Base-by-base conservation (phyloP, 2,113 vertebrate species). In the Bubalus kerabau region DNA sequence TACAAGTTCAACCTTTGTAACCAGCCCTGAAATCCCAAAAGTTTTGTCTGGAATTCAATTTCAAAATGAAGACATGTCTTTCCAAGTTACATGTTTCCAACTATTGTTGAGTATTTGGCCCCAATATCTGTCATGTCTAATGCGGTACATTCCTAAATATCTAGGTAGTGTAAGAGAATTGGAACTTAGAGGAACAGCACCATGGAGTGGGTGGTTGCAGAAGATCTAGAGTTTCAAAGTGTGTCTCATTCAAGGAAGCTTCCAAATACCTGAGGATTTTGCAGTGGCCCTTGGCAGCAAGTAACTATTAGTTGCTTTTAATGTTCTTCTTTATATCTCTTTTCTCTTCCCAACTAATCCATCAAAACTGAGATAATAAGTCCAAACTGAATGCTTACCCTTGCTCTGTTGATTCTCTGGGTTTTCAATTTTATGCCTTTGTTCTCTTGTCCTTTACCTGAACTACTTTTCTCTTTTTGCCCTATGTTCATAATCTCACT, bases 21-120 rank as follows among this genome's bases (percentile, higher is more conserved):
- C 89, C 81, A 96, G 90, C 94, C 13, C 82, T 89, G 67, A 97
- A 95, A 94, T 91, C 97, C 74, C 89, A 85, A 19, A 92, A 83
- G 36, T 80, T 56, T 84, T 56, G 91, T 74, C 60, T 87, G n/a
- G 19, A 40, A 90, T 43, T 93, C 30, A 60, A 50, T 95, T 96
- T 92, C 87, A 80, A 93, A 92, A 71, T 78, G 60, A 95, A 12
- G 71, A 86, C 62, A 23, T 62, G 43, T 85, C 86, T 97, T 59
- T 84, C 46, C 23, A 64, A 92, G 76, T 7, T 64, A 62, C 16
- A 26, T 57, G 40, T 59, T 92, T 94, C 87, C 84, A 92, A 59
- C 40, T 87, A 9, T 52, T 67, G 28, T 60, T 96, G 64, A 87
- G 62, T 71, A 94, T 60, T 96, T 88, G 83, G 43, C 76, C 12